Conservation (phyloP, 2,797 vertebrate genomes). For the Yasuhikotakia modesta region DNA sequence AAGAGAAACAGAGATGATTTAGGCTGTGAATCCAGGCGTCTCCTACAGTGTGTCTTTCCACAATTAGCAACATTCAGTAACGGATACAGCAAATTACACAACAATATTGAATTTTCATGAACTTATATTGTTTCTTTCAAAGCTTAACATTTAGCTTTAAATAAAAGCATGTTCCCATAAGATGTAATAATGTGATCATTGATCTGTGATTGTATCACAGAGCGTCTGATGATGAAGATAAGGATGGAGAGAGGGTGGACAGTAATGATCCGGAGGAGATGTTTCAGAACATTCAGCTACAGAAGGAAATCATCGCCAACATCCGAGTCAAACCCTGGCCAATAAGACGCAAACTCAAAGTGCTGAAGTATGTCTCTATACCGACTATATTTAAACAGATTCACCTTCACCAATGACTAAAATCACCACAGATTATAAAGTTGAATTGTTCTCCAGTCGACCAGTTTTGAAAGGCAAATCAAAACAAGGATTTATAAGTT, state of each 20-base stretch:
- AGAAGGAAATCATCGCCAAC: constrained; percentile 94
- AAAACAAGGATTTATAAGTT: constrained; percentile 1
- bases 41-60: not conserved
- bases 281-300: constrained; percentile 97
- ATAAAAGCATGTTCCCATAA: not conserved
- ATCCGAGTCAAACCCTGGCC: constrained; percentile 92
- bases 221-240: constrained; percentile 83
- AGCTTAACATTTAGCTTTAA: not conserved
- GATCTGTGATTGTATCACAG: constrained; percentile 64
- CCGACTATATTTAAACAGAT: not conserved
- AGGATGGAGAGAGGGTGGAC: constrained; percentile 80
- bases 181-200: not conserved
- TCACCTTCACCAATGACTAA: not conserved
- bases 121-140: not conserved
- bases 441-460: constrained; percentile 3
- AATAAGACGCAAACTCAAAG: constrained; percentile 92
- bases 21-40: not conserved
- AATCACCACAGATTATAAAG: constrained; percentile 4
- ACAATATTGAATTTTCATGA: not conserved
- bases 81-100: not conserved
- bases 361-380: constrained; percentile 81
- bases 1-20: not conserved
- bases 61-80: not conserved
- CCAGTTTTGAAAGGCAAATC: not conserved
- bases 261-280: constrained; percentile 91